Percentiles rank a stretch among this genome's conserved stretches.
phyloP scores from a whole-genome alignment of 2,888 invertebrate genomes.

The Ophioninae sp. region DNA sequence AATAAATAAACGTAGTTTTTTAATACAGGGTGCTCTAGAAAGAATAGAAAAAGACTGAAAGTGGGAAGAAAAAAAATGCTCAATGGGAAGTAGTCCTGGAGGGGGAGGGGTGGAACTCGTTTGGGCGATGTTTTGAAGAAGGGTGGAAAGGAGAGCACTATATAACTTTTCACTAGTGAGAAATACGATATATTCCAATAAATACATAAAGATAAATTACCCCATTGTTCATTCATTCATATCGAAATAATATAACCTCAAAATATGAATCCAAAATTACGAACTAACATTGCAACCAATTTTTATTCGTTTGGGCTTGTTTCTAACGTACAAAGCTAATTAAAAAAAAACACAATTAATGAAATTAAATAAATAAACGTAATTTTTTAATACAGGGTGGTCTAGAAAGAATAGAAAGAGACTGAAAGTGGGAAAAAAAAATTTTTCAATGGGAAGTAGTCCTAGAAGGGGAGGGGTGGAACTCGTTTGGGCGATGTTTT shows the following conservation, averaged over 20 bases:
- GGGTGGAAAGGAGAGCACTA: constrained; percentile 25
- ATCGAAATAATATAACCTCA: no score
- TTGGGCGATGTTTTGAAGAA: constrained; percentile 35
- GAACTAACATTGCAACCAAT: no score
- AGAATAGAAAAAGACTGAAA: neutral
- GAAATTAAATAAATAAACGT: no score
- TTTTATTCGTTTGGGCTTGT: no score
- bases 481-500: constrained; percentile 38
- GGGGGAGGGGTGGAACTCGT: constrained; percentile 16
- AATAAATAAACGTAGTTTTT: no score
- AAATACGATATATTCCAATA: constrained; percentile 63
- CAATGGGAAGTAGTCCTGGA: neutral
- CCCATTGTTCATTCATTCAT: no score
- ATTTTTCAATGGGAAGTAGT: neutral
- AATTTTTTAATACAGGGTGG: no score
- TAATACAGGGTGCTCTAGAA: no score
- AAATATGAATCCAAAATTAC: no score
- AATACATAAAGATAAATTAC: no score
- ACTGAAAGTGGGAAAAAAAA: neutral
- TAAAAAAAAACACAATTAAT: no score
- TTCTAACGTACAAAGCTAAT: no score
- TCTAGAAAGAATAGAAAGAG: neutral
- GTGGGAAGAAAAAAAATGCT: neutral
- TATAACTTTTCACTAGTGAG: constrained; percentile 65
- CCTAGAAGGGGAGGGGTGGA: neutral